A percentile compares a stretch with the other conserved stretches of the same genome.
Conservation (phyloP, 1,140 invertebrate genomes). For the Zaprionus tsacasi region DNA sequence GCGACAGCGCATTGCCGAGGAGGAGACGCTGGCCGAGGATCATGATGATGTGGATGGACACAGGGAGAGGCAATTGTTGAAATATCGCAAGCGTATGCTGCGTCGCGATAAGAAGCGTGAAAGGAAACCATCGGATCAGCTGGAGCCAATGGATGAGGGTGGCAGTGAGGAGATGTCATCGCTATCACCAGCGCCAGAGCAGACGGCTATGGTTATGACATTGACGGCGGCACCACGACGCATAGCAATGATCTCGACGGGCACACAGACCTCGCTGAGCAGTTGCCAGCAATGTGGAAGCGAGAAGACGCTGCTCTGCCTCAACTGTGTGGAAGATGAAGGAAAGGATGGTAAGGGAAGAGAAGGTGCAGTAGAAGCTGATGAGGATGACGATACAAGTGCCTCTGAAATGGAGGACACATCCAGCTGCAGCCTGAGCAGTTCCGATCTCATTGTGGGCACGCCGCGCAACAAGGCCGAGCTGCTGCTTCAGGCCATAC, state of each 20-base stretch:
- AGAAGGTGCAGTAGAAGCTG: background rate
- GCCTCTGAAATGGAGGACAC: conserved; percentile 73
- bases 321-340: conserved; percentile 57
- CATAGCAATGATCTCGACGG: conserved; percentile 82
- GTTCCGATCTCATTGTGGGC: conserved; percentile 74
- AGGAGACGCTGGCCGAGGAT: background rate
- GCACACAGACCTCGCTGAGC: conserved; percentile 75
- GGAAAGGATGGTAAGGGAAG: background rate
- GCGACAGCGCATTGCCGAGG: conserved; percentile 7
- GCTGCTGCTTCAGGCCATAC: conserved; percentile 81
- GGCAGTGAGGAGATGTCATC: conserved; percentile 7
- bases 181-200: background rate
- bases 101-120: conserved; percentile 79
- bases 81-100: conserved; percentile 82
- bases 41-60: conserved; percentile 63
- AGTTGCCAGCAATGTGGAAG: conserved; percentile 76
- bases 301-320: conserved; percentile 78
- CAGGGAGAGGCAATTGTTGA: conserved; percentile 77
- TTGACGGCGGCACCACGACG: conserved; percentile 35
- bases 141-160: conserved; percentile 66
- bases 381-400: conserved; percentile 33
- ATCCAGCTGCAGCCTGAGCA: conserved; percentile 70
- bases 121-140: conserved; percentile 51
- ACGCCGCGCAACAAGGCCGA: conserved; percentile 80
- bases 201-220: conserved; percentile 36